Evolutionary conservation across 2,888 invertebrate species (phyloP).

Genomic region (Lomographa bimaculata): DNA sequence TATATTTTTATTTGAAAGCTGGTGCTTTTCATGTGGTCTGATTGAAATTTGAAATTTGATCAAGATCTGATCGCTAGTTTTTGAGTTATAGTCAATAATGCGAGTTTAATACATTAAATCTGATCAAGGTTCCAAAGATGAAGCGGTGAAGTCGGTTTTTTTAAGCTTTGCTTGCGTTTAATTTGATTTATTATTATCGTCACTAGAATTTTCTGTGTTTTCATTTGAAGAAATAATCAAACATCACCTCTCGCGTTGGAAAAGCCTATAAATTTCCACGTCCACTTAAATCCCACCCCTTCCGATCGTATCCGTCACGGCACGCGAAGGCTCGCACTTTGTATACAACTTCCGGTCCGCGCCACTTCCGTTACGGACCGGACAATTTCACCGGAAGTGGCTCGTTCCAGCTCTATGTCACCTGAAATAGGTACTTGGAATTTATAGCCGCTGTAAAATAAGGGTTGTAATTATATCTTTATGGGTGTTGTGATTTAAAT

Average conservation of each 20-base stretch:
- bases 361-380: conserved; percentile 48
- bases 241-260: conserved; percentile 19
- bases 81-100: too few relatives aligned
- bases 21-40: too few relatives aligned
- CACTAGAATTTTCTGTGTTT: too few relatives aligned
- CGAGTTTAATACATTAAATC: too few relatives aligned
- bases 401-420: conserved; percentile 74
- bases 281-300: conserved; percentile 23
- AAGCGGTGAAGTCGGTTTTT: too few relatives aligned
- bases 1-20: too few relatives aligned
- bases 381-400: conserved; percentile 64
- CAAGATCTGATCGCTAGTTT: too few relatives aligned
- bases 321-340: conserved; percentile 81
- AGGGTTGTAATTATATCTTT: conserved; percentile 58
- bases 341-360: conserved; percentile 74
- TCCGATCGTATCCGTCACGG: conserved; percentile 37
- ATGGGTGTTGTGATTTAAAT: conserved; percentile 24
- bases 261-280: conserved; percentile 26
- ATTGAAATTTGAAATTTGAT: too few relatives aligned
- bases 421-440: conserved; percentile 59
- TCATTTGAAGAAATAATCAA: too few relatives aligned
- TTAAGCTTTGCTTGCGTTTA: too few relatives aligned
- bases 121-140: too few relatives aligned
- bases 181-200: too few relatives aligned
- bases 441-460: conserved; percentile 59